A percentile compares a stretch with the other conserved stretches of the same genome.
phyloP scores from a whole-genome alignment of 2,888 invertebrate genomes.

The Piscicola geometra region DNA sequence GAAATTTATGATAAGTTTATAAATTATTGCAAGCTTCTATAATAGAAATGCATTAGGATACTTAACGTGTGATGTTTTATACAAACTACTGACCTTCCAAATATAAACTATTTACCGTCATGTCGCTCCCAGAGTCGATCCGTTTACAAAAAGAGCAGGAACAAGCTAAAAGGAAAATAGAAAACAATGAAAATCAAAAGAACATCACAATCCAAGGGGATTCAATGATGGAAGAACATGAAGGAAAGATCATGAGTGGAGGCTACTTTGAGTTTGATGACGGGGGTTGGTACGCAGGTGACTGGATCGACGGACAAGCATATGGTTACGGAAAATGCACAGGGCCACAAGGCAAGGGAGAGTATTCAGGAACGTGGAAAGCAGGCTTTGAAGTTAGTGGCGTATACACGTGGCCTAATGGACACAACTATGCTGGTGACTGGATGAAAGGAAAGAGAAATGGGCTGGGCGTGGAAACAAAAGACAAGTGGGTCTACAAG shows the following conservation, averaged over 20 bases:
- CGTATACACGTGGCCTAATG: constrained; percentile 71
- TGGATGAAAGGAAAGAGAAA: constrained; percentile 28
- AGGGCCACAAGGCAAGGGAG: constrained; percentile 89
- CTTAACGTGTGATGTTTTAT: no score
- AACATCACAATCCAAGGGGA: no score
- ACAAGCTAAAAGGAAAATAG: no score
- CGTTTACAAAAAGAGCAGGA: no score
- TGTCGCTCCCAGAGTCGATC: no score
- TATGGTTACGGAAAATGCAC: constrained; percentile 92
- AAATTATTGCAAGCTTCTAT: no score
- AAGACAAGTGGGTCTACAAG: constrained; percentile 29
- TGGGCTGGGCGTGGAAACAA: constrained; percentile 27
- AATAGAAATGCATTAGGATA: no score
- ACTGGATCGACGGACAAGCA: constrained; percentile 99
- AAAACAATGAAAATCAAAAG: no score
- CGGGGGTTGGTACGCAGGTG: constrained; percentile 98
- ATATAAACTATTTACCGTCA: no score
- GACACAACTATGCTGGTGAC: constrained; percentile 69
- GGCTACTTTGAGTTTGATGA: constrained; percentile 99
- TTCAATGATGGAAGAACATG: background rate
- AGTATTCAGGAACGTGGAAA: constrained; percentile 98
- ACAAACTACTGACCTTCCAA: no score
- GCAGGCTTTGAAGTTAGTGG: constrained; percentile 99
- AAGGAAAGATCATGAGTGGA: constrained; percentile 38
- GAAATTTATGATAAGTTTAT: no score